Percentiles rank a stretch among this genome's conserved stretches.
Evolutionary conservation across 2,113 vertebrate species (phyloP).

Genomic region (Spermophilus dauricus): DNA sequence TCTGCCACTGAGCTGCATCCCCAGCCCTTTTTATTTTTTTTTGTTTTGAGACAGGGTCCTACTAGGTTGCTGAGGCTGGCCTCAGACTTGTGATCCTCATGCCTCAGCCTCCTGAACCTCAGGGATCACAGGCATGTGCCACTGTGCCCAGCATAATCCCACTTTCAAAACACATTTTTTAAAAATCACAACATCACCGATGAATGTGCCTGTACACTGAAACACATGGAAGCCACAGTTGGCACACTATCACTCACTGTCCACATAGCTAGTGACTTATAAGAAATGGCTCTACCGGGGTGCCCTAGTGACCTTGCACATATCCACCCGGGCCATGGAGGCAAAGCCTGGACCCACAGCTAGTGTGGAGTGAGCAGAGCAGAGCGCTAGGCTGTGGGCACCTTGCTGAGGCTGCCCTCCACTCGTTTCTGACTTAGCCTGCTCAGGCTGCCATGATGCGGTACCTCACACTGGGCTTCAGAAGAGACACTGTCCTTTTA

Average conservation of each 20-base stretch:
- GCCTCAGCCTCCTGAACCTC: not conserved
- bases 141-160: not conserved
- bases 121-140: not conserved
- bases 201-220: not conserved
- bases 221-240: not conserved
- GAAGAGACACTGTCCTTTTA: not conserved
- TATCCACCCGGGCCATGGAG: not conserved
- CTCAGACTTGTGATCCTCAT: not conserved
- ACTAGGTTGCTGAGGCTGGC: not conserved
- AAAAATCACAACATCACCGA: not conserved
- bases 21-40: too few relatives aligned
- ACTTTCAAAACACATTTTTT: too few relatives aligned
- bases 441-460: not conserved
- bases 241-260: not conserved
- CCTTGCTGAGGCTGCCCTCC: not conserved
- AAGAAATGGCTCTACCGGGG: not conserved
- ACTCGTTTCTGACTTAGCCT: not conserved
- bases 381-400: not conserved
- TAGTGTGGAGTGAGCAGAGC: not conserved
- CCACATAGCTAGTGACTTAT: not conserved
- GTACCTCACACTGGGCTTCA: too few relatives aligned
- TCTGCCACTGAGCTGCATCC: too few relatives aligned
- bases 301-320: not conserved
- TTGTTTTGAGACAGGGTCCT: not conserved
- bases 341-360: not conserved